Conservation (phyloP, 1,140 invertebrate genomes). For the Drosophila seguyi region DNA sequence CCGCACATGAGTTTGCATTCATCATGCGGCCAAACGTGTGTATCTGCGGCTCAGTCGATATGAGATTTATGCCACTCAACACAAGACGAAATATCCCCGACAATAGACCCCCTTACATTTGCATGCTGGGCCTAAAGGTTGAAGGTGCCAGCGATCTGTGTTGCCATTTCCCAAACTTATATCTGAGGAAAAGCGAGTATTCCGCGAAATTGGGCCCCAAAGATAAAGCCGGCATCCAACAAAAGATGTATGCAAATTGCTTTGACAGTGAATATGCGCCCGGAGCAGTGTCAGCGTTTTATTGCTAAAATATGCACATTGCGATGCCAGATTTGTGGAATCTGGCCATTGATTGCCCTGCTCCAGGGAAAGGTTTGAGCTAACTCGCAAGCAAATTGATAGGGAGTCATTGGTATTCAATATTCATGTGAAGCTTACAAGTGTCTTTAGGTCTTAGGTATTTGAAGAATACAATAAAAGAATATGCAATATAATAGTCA, state of each 20-base stretch:
- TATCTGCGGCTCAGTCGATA: conserved; percentile 21
- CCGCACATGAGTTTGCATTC: conserved; percentile 54
- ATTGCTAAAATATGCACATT: conserved; percentile 73
- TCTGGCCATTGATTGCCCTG: conserved; percentile 17
- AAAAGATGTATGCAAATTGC: conserved; percentile 65
- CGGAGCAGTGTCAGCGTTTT: conserved; percentile 59
- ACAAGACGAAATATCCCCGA: conserved; percentile 50
- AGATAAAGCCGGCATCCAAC: conserved; percentile 46
- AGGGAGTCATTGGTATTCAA: too few species aligned
- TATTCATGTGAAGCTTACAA: conserved; percentile 37
- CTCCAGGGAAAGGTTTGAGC: conserved; percentile 12
- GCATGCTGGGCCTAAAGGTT: conserved; percentile 45
- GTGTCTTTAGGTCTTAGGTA: conserved; percentile 1
- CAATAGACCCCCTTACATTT: conserved; percentile 60
- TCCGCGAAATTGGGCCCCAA: conserved; percentile 52
- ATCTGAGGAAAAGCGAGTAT: conserved; percentile 15
- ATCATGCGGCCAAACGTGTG: conserved; percentile 31
- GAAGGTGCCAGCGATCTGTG: conserved; percentile 26
- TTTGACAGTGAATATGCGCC: conserved; percentile 58
- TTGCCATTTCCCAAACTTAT: background rate
- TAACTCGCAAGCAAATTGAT: too few species aligned
- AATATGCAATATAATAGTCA: background rate
- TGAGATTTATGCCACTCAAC: conserved; percentile 70
- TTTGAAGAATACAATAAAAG: background rate
- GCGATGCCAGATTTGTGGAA: conserved; percentile 45